Evolutionary conservation across 2,113 vertebrate species (phyloP).

Genomic region (Gallinago paraguaiae): DNA sequence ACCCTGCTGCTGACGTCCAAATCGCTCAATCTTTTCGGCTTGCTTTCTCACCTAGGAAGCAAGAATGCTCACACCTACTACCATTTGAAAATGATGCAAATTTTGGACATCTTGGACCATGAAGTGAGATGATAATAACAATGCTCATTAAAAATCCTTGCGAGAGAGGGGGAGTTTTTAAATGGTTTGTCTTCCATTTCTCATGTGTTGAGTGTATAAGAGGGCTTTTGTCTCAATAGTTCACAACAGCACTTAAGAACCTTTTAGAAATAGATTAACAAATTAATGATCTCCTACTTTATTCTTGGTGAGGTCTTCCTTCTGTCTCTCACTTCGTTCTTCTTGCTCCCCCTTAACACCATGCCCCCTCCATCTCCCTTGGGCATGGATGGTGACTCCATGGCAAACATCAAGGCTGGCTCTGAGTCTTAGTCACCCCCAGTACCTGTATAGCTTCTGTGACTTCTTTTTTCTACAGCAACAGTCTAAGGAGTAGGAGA

Average conservation of each 20-base stretch:
- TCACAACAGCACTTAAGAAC: background rate
- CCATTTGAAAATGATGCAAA: background rate
- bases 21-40: background rate
- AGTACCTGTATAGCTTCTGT: background rate
- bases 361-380: background rate
- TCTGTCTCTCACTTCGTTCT: background rate
- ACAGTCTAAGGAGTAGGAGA: background rate
- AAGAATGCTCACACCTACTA: background rate
- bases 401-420: background rate
- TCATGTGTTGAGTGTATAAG: accelerated
- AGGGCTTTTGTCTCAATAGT: background rate
- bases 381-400: background rate
- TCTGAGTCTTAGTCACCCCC: background rate
- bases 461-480: background rate
- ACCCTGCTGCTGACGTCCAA: background rate
- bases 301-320: background rate
- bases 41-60: background rate
- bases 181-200: background rate
- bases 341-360: background rate
- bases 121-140: background rate
- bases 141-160: background rate
- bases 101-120: background rate
- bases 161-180: background rate
- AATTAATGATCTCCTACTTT: background rate
- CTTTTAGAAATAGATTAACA: background rate